Evolutionary conservation across 2,113 vertebrate species (phyloP), one percentile per base, ranked within the genome.

Genomic region (Neolamprologus sp.): DNA sequence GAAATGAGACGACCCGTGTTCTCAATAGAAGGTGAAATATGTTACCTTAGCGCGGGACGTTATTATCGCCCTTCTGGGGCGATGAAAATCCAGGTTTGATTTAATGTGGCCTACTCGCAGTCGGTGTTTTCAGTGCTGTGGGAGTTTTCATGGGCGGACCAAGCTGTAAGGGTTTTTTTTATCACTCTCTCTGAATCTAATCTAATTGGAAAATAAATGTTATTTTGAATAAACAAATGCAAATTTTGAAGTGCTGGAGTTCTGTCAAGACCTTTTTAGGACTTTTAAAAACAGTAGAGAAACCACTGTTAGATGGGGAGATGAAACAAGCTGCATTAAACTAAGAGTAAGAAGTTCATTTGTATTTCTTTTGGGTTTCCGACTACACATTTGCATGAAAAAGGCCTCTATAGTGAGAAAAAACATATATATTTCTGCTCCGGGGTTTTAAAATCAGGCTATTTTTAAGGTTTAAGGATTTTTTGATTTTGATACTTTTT

Each of bases 61-160:
- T 17, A 28, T 68, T 51, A 16, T 51, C 2, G 21, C 7, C 12
- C 47, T 10, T 13, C 17, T 26, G 11, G 63, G 65, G 55, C 6
- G 4, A 12, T 16, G 21, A 83, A 49, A 10, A 45, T 40, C 37
- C 21, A 47, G 51, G 16, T 19, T 71, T 63, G 42, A 75, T 81
- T 84, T 78, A 54, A 13, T 58, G 57, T 30, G 7, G 23, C 12
- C 35, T 40, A 2, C 65, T 75, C 23, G 0, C 17, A 14, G 14
- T 4, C 5, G 4, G 0, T 19, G 68, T n/a, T 75, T 13, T 10
- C 6, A 55, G 7, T 9, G 17, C 45, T 51, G 17, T 51, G 3
- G 16, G 73, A 30, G 42, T 19, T 75, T 75, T 47, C 2, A 17
- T 17, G 14, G 68, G 4, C 9, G 2, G 40, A 19, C 2, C n/a